A percentile compares a stretch with the other conserved stretches of the same genome.
These are phyloP conservation scores for Hirtodrosophila histrioides DNA, from an alignment of 2,888 invertebrate genomes.

Conservation along the genomic window DNA sequence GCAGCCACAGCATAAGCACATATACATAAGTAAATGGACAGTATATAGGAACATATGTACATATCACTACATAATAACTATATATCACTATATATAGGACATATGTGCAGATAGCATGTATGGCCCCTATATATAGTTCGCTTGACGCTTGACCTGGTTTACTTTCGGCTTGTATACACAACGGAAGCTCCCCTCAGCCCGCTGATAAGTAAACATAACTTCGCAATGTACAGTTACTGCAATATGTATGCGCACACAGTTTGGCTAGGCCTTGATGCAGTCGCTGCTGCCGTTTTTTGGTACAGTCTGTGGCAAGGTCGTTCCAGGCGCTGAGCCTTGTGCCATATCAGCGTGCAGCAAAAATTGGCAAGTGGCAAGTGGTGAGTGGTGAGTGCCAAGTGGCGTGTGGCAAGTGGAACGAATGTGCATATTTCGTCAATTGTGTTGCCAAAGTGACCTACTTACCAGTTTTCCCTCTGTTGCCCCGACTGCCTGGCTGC, in stretches of 20 bases:
- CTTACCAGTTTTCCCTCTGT: constrained; percentile 42
- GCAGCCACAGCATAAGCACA: constrained; percentile 7
- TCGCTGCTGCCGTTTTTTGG: constrained; percentile 29
- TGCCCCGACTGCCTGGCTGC: constrained; percentile 34
- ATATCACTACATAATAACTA: background rate
- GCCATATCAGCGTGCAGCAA: constrained; percentile 34
- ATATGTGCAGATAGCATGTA: constrained; percentile 11
- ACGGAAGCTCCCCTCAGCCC: constrained; percentile 23
- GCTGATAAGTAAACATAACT: constrained; percentile 57
- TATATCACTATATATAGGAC: background rate
- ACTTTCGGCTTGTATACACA: constrained; percentile 46
- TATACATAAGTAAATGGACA: constrained; percentile 1
- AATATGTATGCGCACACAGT: constrained; percentile 46
- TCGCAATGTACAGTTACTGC: constrained; percentile 65
- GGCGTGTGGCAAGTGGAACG: constrained; percentile 14
- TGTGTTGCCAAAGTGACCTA: constrained; percentile 53
- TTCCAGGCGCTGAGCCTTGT: constrained; percentile 54
- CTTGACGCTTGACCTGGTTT: constrained; percentile 77
- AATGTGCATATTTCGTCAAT: constrained; percentile 43
- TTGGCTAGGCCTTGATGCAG: constrained; percentile 46
- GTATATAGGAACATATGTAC: constrained; percentile 12
- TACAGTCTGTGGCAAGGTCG: constrained; percentile 64
- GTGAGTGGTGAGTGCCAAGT: constrained; percentile 15
- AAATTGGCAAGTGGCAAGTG: constrained; percentile 12
- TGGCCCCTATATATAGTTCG: constrained; percentile 31